Base-by-base conservation (phyloP, 2,113 vertebrate species). In the Psilopogon haemacephalus region DNA sequence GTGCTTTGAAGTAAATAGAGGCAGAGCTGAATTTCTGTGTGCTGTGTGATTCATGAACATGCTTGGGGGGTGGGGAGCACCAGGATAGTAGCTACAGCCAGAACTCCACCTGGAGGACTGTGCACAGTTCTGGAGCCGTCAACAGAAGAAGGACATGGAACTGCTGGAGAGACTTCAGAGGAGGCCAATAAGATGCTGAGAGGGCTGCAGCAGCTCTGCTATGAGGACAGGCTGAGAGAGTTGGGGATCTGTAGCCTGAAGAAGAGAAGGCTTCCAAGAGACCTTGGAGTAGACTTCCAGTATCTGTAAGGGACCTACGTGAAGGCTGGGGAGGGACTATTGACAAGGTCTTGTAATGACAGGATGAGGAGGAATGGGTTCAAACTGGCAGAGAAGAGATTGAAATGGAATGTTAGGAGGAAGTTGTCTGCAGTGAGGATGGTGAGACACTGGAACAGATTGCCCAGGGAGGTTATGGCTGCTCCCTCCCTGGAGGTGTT, bases 1-100 rank as follows among this genome's bases (percentile, higher is more conserved):
- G 21, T 3, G 74, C 58, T 91, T 65, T 58, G 50, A 85, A 95
- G 75, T 96, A 95, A 95, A 96, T 72, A 82, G 18, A 75, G 78
- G 62, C 50, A 82, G 84, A 95, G 33, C 1, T 27, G 56, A 48
- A 48, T 32, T 59, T 24, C 11, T 56, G 84, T 81, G 72, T 92
- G 33, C n/a, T 28, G 67, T 76, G 94, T 79, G 46, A 10, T 93
- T 92, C 42, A 4, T 93, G 81, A 16, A 1, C 5, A 12, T 21
- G 44, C 27, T 0, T n/a, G n/a, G 1, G 37, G 23, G 56, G 16
- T 13, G 19, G 59, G 50, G 30, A 62, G 8, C 0, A 2, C 27
- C 23, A 5, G 62, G 28, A 46, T 32, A 55, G 3, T 21, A 0
- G 67, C 40, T 67, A 32, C 17, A 46, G 46, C 44, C 81, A 33